Base-by-base conservation (phyloP, 2,888 invertebrate species). In the Dioctria rufipes region DNA sequence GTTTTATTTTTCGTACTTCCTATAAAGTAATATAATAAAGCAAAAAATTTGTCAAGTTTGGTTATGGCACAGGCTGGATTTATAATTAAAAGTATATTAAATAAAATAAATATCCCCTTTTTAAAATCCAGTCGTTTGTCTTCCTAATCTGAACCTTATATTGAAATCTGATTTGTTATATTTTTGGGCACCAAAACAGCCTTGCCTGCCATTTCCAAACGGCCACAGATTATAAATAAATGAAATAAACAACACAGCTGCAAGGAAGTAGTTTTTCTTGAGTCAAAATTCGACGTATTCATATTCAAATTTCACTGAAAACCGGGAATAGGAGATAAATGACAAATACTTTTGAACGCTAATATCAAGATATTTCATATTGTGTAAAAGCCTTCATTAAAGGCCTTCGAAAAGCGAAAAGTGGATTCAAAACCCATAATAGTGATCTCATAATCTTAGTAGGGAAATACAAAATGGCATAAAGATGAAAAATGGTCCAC, bases 131-230 rank as follows among this genome's bases (percentile, higher is more conserved):
- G 78, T 78, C 78, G 40, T 78, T 58, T 54, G 43, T 80, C 46
- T 63, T 11, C 40, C 71, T 69, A 9, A 51, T 67, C 51, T 2
- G 58, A 58, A 25, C 43, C 40, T 51, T 46, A 46, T 49, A 13
- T 49, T 13, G 11, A 58, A 51, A 39, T 51, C 37, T 54, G n/a
- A 39, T 43, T 5, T 13, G 61, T 77, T 63, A 60, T 63, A 66
- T 78, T 84, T 82, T 85, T 86, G 89, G 91, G 91, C 91, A 92
- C 92, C 92, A 92, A 92, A 92, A 92, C 92, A 91, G 90, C 91
- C 91, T 91, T 90, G 89, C 89, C 91, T 86, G 92, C 92, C 91
- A 92, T 91, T 91, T 92, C 92, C 92, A 91, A 93, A 93, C 93
- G 93, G 86, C 86, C 86, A 86, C 84, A 85, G 86, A 86, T 86